These are phyloP conservation scores for Drosophila pseudoobscura DNA, from an alignment of 1,140 invertebrate species.

Conservation along the genomic window DNA sequence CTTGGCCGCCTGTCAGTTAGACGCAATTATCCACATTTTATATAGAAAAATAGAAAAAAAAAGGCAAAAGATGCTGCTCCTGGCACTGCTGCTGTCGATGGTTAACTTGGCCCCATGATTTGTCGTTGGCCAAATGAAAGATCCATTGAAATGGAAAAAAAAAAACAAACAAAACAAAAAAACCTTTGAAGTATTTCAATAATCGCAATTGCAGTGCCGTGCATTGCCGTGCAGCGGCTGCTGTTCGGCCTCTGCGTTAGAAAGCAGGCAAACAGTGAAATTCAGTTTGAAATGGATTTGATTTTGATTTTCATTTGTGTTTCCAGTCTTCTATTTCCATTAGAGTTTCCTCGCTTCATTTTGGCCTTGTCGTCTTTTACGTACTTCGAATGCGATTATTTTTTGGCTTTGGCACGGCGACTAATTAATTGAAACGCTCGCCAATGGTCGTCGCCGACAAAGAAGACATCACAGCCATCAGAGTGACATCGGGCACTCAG, in stretches of 20 bases:
- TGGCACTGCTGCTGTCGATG: slow-evolving; percentile 36
- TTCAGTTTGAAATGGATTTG: slow-evolving; percentile 44
- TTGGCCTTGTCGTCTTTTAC: slow-evolving; percentile 63
- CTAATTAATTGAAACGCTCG: slow-evolving; percentile 69
- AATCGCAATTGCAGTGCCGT: slow-evolving; percentile 43
- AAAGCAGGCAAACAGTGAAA: slow-evolving; percentile 69
- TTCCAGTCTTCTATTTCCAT: slow-evolving; percentile 34
- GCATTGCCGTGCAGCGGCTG: neutral
- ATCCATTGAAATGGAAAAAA: slow-evolving; percentile 1
- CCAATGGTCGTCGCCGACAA: slow-evolving; percentile 46
- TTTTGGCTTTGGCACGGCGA: slow-evolving; percentile 51
- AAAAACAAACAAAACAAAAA: slow-evolving; percentile 49
- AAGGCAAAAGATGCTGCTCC: slow-evolving; percentile 48
- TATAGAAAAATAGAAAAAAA: slow-evolving; percentile 26
- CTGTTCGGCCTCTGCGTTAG: slow-evolving; percentile 40
- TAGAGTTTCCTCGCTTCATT: slow-evolving; percentile 27
- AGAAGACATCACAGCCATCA: slow-evolving; percentile 36
- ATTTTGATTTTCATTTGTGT: slow-evolving; percentile 6
- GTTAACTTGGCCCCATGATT: slow-evolving; percentile 51
- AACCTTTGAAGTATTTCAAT: slow-evolving; percentile 77
- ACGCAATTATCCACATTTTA: slow-evolving; percentile 76
- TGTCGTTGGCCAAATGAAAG: slow-evolving; percentile 53
- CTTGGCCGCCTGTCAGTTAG: slow-evolving; percentile 48
- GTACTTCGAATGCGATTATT: slow-evolving; percentile 50
- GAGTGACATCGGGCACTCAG: slow-evolving; percentile 2